phyloP scores from a whole-genome alignment of 1,140 invertebrate species.

The Centruroides sculpturatus region DNA sequence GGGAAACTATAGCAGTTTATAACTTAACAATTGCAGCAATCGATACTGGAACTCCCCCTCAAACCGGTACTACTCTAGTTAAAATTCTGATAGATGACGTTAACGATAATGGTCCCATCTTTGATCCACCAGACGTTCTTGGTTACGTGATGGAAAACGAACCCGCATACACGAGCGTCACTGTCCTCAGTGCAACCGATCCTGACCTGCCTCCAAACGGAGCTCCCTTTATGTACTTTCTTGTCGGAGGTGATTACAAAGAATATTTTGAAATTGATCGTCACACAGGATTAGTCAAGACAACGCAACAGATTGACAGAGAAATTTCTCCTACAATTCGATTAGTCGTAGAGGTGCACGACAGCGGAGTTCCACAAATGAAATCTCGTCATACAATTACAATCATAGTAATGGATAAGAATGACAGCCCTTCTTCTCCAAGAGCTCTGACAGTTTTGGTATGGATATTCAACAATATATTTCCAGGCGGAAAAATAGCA shows the following conservation, averaged over 20 bases:
- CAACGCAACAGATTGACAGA: slow-evolving; percentile 13
- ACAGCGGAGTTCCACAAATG: slow-evolving; percentile 70
- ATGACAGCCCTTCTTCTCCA: slow-evolving; percentile 76
- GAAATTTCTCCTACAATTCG: slow-evolving; percentile 47
- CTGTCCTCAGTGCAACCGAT: slow-evolving; percentile 70
- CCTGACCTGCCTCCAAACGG: slow-evolving; percentile 81
- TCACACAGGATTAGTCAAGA: slow-evolving; percentile 56
- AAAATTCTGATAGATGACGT: slow-evolving; percentile 76
- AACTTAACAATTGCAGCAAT: slow-evolving; percentile 80
- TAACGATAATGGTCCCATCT: slow-evolving; percentile 85
- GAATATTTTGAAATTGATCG: slow-evolving; percentile 59
- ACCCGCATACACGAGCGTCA: slow-evolving; percentile 15
- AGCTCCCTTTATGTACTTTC: slow-evolving; percentile 66
- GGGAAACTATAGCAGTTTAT: slow-evolving; percentile 80
- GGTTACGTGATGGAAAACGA: slow-evolving; percentile 48
- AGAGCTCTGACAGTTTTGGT: slow-evolving; percentile 67
- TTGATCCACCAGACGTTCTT: slow-evolving; percentile 68
- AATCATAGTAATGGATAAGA: slow-evolving; percentile 70
- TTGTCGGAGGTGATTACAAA: slow-evolving; percentile 61
- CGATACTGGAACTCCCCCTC: slow-evolving; percentile 69
- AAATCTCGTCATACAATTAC: slow-evolving; percentile 56
- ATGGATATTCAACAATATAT: slow-evolving; percentile 49
- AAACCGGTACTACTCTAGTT: slow-evolving; percentile 57
- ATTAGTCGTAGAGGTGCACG: slow-evolving; percentile 66
- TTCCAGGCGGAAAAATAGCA: slow-evolving; percentile 60